Percentiles rank a stretch among this genome's conserved stretches.
Evolutionary conservation across 2,888 invertebrate species (phyloP).

Genomic region (Achlya flavicornis): DNA sequence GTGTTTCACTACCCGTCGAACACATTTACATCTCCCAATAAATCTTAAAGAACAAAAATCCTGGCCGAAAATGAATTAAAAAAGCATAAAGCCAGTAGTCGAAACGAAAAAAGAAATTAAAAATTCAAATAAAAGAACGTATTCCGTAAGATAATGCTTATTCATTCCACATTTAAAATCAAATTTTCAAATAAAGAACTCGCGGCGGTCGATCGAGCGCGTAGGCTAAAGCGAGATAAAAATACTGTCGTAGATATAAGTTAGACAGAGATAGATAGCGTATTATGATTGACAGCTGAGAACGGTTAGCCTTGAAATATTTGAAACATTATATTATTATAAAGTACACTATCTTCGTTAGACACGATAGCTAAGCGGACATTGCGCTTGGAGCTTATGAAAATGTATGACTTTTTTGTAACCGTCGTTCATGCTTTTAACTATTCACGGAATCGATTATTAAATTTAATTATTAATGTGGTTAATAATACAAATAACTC

Average conservation of each 20-base stretch:
- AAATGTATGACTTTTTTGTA: constrained; percentile 17
- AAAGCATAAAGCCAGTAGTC: constrained; percentile 73
- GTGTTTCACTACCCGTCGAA: constrained; percentile 48
- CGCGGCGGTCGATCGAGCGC: constrained; percentile 74
- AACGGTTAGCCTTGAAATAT: constrained; percentile 84
- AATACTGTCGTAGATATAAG: constrained; percentile 54
- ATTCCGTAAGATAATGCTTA: constrained; percentile 83
- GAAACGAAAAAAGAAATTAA: constrained; percentile 77
- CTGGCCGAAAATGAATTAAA: constrained; percentile 63
- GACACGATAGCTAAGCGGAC: constrained; percentile 70
- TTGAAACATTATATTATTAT: constrained; percentile 84
- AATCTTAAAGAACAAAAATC: constrained; percentile 68
- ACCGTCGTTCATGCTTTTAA: neutral
- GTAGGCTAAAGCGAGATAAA: constrained; percentile 60
- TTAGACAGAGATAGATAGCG: constrained; percentile 75
- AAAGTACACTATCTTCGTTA: constrained; percentile 81
- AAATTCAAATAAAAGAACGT: constrained; percentile 81
- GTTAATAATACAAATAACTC: too few species aligned
- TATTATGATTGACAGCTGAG: constrained; percentile 84
- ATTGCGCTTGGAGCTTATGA: constrained; percentile 38
- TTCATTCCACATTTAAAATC: constrained; percentile 84
- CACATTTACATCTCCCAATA: constrained; percentile 74
- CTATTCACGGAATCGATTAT: neutral
- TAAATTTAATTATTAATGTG: neutral
- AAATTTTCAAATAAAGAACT: constrained; percentile 83